These are phyloP conservation scores for Monopterus albus DNA, from an alignment of 2,113 vertebrate genomes.

Conservation along the genomic window DNA sequence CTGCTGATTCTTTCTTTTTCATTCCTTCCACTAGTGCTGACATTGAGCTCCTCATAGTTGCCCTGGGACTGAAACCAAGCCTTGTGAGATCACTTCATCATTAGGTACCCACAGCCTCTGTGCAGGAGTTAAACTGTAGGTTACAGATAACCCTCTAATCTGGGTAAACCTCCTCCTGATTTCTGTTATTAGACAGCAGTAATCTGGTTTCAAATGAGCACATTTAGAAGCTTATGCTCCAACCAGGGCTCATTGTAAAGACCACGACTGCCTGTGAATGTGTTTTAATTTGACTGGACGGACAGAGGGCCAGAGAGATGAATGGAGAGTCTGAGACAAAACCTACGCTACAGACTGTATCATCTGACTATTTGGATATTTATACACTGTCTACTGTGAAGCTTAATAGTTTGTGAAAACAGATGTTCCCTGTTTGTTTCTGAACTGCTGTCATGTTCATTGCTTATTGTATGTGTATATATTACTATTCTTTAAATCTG, in stretches of 20 bases:
- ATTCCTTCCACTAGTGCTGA: background rate
- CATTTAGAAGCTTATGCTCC: constrained; percentile 14
- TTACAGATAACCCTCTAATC: constrained; percentile 60
- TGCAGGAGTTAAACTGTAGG: constrained; percentile 21
- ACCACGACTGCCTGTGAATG: background rate
- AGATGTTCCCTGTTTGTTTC: no score
- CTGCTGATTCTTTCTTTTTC: no score
- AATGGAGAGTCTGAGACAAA: no score
- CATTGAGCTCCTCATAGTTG: fast-evolving
- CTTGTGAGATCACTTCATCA: no score
- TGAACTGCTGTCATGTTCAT: no score
- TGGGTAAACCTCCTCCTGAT: constrained; percentile 25
- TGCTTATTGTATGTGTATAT: no score
- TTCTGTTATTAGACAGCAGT: constrained; percentile 21
- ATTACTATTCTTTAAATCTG: no score
- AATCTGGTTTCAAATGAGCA: constrained; percentile 35
- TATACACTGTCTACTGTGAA: no score
- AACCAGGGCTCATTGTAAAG: background rate
- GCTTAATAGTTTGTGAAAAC: no score
- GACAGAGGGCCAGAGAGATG: background rate
- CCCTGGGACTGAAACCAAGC: background rate
- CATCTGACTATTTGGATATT: no score
- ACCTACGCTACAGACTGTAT: no score
- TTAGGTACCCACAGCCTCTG: background rate
- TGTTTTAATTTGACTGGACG: background rate